These are phyloP conservation scores for Otolemur garnettii DNA, from an alignment of 2,113 vertebrate genomes.

Conservation along the genomic window DNA sequence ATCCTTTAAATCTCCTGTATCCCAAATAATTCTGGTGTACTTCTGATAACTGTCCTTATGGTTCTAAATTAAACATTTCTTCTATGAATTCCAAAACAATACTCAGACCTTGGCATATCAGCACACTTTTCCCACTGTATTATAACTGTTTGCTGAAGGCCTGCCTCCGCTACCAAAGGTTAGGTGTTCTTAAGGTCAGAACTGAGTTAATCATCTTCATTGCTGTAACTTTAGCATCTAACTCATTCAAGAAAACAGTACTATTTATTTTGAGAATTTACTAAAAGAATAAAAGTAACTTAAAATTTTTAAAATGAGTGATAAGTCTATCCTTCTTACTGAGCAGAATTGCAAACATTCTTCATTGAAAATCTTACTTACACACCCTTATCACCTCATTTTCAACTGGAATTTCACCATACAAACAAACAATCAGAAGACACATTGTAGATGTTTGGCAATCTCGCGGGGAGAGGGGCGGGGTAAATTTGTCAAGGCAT, in stretches of 20 bases:
- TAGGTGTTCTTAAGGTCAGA: not conserved
- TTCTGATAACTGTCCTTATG: not conserved
- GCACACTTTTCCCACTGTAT: not conserved
- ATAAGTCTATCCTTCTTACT: constrained; percentile 2
- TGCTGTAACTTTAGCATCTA: not conserved
- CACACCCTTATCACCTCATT: constrained; percentile 38
- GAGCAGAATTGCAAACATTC: not conserved
- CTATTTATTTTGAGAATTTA: not conserved
- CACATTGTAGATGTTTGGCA: constrained; percentile 34
- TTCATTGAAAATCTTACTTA: constrained; percentile 19
- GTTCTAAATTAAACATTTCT: not conserved
- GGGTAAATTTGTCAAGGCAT: constrained; percentile 49
- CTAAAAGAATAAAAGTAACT: not conserved
- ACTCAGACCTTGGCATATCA: not conserved
- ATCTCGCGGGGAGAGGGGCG: not conserved
- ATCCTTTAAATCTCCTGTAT: not conserved
- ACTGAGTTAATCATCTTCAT: not conserved
- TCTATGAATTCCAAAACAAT: not conserved
- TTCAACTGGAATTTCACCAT: constrained; percentile 11
- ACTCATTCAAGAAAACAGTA: not conserved
- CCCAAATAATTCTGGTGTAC: not conserved
- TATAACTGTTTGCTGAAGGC: not conserved
- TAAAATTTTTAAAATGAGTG: not conserved
- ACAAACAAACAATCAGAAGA: constrained; percentile 23
- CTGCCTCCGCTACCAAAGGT: not conserved